Percentiles rank a stretch among this genome's conserved stretches.
phyloP scores from a whole-genome alignment of 2,113 vertebrate genomes.

The Marmota monax region DNA sequence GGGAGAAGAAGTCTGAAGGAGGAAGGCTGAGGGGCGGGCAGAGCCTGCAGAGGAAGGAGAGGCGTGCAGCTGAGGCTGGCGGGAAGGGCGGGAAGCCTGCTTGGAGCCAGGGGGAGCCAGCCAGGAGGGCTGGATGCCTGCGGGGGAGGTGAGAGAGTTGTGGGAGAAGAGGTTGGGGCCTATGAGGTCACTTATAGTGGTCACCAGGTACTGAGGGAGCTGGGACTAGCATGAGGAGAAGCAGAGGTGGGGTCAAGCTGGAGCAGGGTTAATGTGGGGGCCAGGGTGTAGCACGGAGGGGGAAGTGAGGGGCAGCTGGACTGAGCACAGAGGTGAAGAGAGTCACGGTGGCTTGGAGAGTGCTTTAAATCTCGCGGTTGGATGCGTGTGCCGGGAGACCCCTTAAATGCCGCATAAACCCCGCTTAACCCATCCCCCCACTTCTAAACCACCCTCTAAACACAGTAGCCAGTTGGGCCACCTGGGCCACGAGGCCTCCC shows the following conservation, averaged over 20 bases:
- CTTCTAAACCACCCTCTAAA: slow-evolving; percentile 85
- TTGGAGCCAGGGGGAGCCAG: neutral
- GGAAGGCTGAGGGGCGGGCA: neutral
- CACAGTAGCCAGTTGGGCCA: slow-evolving; percentile 75
- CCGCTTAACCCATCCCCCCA: slow-evolving; percentile 79
- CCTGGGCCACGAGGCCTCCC: slow-evolving; percentile 42
- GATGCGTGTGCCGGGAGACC: slow-evolving; percentile 66
- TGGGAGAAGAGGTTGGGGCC: no score
- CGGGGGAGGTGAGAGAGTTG: neutral
- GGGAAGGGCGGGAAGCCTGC: neutral
- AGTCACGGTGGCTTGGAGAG: slow-evolving; percentile 6
- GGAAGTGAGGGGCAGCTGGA: neutral
- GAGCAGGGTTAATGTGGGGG: neutral
- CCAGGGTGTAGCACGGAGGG: neutral
- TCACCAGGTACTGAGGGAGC: neutral
- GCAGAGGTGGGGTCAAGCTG: neutral
- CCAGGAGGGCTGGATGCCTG: neutral
- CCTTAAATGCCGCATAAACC: slow-evolving; percentile 83
- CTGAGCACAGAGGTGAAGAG: neutral
- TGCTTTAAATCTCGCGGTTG: slow-evolving; percentile 53
- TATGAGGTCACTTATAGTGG: no score
- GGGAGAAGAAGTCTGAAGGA: neutral
- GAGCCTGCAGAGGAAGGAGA: neutral
- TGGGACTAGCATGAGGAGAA: neutral
- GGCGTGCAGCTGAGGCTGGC: neutral